A percentile compares a stretch with the other conserved stretches of the same genome.
These are phyloP conservation scores for Agrotis segetum DNA, from an alignment of 2,888 invertebrate species.

Conservation along the genomic window DNA sequence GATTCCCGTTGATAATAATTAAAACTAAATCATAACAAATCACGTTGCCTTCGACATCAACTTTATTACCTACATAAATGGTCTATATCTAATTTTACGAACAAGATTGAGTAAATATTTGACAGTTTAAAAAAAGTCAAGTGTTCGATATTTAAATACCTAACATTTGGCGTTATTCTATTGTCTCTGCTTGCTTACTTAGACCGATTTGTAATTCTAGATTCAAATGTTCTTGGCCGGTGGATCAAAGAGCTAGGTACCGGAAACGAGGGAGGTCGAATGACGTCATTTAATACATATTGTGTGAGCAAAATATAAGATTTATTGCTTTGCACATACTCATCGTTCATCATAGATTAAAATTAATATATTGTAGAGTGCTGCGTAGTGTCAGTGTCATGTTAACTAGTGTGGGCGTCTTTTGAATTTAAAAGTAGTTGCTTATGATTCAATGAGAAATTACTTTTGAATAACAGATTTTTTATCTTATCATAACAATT, in stretches of 20 bases:
- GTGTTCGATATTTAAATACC: not conserved
- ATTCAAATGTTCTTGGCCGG: slow-evolving; percentile 47
- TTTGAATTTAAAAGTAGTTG: slow-evolving; percentile 15
- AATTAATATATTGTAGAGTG: slow-evolving; percentile 45
- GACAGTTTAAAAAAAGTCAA: not conserved
- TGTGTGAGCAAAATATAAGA: slow-evolving; percentile 44
- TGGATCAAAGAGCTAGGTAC: slow-evolving; percentile 60
- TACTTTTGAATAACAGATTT: not conserved
- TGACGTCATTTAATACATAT: slow-evolving; percentile 50
- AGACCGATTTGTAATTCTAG: slow-evolving; percentile 5
- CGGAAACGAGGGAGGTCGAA: slow-evolving; percentile 65
- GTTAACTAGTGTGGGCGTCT: slow-evolving; percentile 25
- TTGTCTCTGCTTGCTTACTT: slow-evolving; percentile 41
- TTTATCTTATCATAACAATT: not conserved
- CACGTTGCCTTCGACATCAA: no score
- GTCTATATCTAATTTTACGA: not conserved
- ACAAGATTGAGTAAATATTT: not conserved
- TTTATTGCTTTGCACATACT: slow-evolving; percentile 39
- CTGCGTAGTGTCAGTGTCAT: slow-evolving; percentile 29
- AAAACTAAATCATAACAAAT: no score
- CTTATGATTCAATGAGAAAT: not conserved
- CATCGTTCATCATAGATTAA: slow-evolving; percentile 56
- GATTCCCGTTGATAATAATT: no score
- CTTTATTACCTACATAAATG: no score
- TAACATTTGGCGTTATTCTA: slow-evolving; percentile 17